Conservation (phyloP, 2,113 vertebrate species). For the Elgaria multicarinata region DNA sequence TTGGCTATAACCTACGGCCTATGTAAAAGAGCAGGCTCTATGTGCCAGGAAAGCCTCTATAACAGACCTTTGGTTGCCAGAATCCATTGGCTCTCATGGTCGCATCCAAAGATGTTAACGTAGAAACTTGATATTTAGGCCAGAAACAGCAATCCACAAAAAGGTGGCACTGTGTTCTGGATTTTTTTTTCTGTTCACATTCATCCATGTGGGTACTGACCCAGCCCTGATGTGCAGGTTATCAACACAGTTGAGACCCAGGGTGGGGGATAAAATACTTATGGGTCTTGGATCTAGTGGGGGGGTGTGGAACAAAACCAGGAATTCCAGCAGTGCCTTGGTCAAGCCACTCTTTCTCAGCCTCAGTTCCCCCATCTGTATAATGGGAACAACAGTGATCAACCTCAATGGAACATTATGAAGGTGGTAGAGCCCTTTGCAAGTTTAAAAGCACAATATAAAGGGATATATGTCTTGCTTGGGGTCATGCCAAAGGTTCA, state of each 20-base stretch:
- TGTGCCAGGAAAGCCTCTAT: background rate
- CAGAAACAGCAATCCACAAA: background rate
- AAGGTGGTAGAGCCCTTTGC: background rate
- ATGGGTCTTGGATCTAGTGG: background rate
- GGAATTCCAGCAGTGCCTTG: background rate
- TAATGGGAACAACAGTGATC: background rate
- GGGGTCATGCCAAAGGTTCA: background rate
- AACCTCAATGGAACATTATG: no score
- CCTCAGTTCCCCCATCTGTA: background rate
- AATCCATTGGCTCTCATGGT: background rate
- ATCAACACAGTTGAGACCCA: background rate
- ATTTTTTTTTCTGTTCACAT: background rate
- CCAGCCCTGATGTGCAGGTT: background rate
- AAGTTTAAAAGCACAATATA: background rate
- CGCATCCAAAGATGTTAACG: background rate
- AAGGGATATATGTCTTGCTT: background rate
- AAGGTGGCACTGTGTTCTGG: background rate
- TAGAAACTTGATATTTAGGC: background rate
- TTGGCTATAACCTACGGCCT: background rate
- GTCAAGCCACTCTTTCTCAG: background rate
- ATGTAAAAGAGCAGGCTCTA: background rate
- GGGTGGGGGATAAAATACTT: background rate
- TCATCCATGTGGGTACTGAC: background rate
- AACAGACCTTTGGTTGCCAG: background rate
- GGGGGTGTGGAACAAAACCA: no score